Percentiles rank a stretch among this genome's conserved stretches.
phyloP scores from a whole-genome alignment of 2,888 invertebrate genomes.

The Plebejus argus region DNA sequence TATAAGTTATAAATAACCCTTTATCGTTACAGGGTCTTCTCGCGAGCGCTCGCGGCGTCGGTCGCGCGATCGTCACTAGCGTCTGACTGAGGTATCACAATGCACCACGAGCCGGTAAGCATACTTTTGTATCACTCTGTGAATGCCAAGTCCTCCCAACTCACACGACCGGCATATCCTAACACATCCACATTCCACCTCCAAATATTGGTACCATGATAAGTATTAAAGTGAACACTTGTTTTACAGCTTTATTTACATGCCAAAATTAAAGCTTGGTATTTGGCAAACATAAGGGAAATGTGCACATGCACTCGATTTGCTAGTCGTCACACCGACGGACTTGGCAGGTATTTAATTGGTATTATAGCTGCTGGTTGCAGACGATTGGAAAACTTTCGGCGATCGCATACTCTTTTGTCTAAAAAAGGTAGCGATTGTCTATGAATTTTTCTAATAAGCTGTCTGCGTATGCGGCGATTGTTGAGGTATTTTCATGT shows the following conservation, averaged over 20 bases:
- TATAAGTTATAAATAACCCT: too few species aligned
- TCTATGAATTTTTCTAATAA: conserved; percentile 51
- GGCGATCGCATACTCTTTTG: conserved; percentile 45
- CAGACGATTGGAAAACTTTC: conserved; percentile 50
- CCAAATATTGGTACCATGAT: conserved; percentile 53
- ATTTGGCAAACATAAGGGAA: conserved; percentile 74
- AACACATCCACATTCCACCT: conserved; percentile 44
- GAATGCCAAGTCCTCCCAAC: conserved; percentile 31
- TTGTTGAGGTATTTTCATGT: conserved; percentile 67
- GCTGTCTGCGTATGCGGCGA: conserved; percentile 63
- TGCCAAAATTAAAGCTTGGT: conserved; percentile 77
- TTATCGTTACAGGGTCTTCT: conserved; percentile 56
- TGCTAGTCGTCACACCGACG: conserved; percentile 78
- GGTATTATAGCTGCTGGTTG: conserved; percentile 68
- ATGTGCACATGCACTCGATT: conserved; percentile 71
- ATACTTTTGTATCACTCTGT: conserved; percentile 44
- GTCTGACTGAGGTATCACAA: conserved; percentile 79
- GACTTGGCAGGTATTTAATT: conserved; percentile 79
- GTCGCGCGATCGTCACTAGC: conserved; percentile 75
- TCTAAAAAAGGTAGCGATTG: conserved; percentile 49
- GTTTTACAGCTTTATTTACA: conserved; percentile 76
- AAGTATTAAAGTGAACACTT: conserved; percentile 78
- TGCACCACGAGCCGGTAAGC: conserved; percentile 75
- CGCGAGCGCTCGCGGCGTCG: conserved; percentile 71
- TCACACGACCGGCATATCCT: conserved; percentile 26